phyloP scores from a whole-genome alignment of 2,113 vertebrate genomes.

The Ammospiza caudacuta region DNA sequence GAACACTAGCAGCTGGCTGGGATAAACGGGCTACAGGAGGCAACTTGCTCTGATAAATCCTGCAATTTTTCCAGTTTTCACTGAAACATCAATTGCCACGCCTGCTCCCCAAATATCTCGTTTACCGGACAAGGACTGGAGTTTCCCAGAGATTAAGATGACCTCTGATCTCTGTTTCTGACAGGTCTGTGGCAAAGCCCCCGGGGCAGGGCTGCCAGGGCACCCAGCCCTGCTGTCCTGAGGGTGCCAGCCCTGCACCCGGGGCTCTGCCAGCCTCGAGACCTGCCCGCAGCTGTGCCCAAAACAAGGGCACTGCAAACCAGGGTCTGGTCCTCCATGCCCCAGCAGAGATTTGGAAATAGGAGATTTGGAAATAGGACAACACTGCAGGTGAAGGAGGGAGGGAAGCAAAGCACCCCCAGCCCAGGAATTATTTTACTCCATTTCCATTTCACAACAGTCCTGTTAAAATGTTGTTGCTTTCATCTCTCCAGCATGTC shows the following conservation, averaged over 20 bases:
- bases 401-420: neutral
- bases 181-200: fast-evolving
- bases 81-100: neutral
- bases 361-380: neutral
- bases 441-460: neutral
- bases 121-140: neutral
- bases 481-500: neutral
- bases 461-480: neutral
- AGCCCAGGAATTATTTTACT: neutral
- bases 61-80: neutral
- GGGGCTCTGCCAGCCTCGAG: neutral
- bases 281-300: neutral
- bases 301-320: neutral
- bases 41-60: neutral
- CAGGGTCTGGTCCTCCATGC: neutral
- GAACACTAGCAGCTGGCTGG: neutral
- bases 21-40: neutral
- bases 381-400: neutral
- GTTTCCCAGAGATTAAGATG: neutral
- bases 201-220: neutral
- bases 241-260: fast-evolving
- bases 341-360: neutral
- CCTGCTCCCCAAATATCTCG: neutral
- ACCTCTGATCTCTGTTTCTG: neutral
- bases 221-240: neutral